These are phyloP conservation scores for Daphoenositta chrysoptera DNA, from an alignment of 2,113 vertebrate species.

Conservation along the genomic window DNA sequence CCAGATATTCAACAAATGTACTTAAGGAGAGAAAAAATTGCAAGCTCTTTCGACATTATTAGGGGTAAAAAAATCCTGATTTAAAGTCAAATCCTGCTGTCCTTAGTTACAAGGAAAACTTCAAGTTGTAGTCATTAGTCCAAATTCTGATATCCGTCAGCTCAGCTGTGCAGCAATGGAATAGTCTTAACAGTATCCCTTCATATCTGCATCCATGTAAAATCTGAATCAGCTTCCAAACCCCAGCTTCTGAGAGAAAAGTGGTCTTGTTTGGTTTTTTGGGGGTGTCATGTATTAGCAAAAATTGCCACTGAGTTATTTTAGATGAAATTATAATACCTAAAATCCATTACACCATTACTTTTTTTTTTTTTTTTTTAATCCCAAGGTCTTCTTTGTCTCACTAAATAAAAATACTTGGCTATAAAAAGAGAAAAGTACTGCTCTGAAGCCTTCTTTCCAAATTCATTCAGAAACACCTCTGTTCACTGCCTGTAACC, in stretches of 20 bases:
- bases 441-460: neutral
- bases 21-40: neutral
- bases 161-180: neutral
- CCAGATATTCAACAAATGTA: neutral
- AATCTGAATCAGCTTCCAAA: neutral
- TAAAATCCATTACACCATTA: neutral
- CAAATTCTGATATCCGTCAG: neutral
- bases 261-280: neutral
- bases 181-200: neutral
- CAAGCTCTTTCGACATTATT: neutral
- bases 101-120: neutral
- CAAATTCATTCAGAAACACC: neutral
- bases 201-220: neutral
- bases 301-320: neutral
- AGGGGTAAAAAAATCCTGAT: neutral
- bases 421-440: neutral
- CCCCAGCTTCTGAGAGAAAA: neutral
- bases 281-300: neutral
- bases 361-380: neutral
- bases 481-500: neutral
- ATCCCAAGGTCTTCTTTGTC: neutral
- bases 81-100: neutral
- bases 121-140: neutral
- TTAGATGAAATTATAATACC: neutral
- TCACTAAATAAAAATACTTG: constrained; percentile 17